Base-by-base conservation (phyloP, 2,888 invertebrate species). In the Lampropteryx suffumata region DNA sequence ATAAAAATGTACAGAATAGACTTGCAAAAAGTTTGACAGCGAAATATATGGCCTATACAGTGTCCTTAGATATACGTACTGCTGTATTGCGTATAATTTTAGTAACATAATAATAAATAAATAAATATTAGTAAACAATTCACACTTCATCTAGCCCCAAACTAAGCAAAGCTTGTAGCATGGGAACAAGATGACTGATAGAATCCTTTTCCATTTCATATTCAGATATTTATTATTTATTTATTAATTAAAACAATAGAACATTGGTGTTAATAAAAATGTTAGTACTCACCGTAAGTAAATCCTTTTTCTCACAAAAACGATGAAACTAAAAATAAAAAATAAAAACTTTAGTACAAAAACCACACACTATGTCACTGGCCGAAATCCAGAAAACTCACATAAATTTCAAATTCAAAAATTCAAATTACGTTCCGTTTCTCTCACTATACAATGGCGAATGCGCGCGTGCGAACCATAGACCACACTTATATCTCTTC, bases 401-500 rank as follows among this genome's bases (percentile, higher is more conserved):
- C 59, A 58, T 55, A 55, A 71, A 72, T 64, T 65, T 53, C 29
- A 66, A 64, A 61, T 64, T 61, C 34, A 49, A 65, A 68, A 61
- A 56, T 47, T 41, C 27, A 21, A 57, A 62, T 67, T 69, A 59
- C 68, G 70, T 61, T 65, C 46, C 54, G 60, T 65, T 62, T 60
- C 64, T 61, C 57, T 60, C 59, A 65, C 69, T 59, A 53, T 57
- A 64, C 65, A 62, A 53, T 66, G 61, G 56, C 65, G 76, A 82
- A 71, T 82, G 82, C 69, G 69, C 76, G 78, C 78, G 78, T 70
- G 80, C 69, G 71, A 66, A 67, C 63, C 73, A 73, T 71, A 76
- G 67, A 64, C 66, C 76, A 75, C 77, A 79, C 76, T 81, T 83
- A 65, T 82, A 83, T 79, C 73, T 72, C 71, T 73, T 65, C 64